Evolutionary conservation across 2,113 vertebrate genomes (phyloP).

Genomic region (Oreochromis tanganicae): DNA sequence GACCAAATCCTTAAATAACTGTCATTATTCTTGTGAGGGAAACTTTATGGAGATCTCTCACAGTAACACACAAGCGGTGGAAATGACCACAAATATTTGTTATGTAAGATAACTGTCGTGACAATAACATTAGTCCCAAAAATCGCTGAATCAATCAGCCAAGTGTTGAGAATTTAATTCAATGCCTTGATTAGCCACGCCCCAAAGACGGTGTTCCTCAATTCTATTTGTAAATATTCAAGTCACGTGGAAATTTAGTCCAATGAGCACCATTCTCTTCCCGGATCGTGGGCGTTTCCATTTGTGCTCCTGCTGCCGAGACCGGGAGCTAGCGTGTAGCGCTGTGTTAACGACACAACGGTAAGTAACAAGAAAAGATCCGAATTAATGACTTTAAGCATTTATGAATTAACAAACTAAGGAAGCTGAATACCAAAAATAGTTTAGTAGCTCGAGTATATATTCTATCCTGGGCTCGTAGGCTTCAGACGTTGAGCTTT

Average conservation of each 20-base stretch:
- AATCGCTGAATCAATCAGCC: background rate
- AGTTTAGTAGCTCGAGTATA: fast-evolving
- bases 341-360: background rate
- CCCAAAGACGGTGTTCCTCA: fast-evolving
- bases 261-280: background rate
- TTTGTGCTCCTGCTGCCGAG: background rate
- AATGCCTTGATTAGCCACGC: background rate
- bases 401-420: fast-evolving
- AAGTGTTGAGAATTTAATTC: background rate
- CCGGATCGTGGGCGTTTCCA: slow-evolving; percentile 8
- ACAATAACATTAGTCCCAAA: background rate
- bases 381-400: background rate
- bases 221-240: background rate
- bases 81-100: background rate
- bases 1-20: background rate
- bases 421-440: fast-evolving
- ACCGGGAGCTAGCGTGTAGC: background rate
- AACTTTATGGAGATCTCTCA: background rate
- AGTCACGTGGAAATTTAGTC: background rate
- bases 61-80: background rate
- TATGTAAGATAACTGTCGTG: background rate
- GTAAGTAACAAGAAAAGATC: background rate
- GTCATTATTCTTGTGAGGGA: background rate
- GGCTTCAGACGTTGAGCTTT: background rate
- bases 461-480: fast-evolving